Base-by-base conservation (phyloP, 2,888 invertebrate genomes). In the Chorisops tibialis region DNA sequence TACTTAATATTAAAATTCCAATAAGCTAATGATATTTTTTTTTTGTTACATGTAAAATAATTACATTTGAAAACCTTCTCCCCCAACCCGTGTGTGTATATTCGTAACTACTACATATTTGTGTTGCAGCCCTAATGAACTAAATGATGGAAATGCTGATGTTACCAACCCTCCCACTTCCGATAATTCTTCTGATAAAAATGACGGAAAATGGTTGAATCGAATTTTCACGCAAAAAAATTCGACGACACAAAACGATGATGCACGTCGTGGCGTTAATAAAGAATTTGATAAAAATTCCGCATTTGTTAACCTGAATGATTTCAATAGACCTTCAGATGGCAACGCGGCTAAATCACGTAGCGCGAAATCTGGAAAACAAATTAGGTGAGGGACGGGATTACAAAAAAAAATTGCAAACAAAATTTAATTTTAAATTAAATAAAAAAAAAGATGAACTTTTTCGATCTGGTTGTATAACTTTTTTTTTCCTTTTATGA, bases 311-410 rank as follows among this genome's bases (percentile, higher is more conserved):
- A 54, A 59, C 41, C 30, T 61, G 61, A 72, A 72, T 68, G 75
- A 75, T 75, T 78, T 78, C 70, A 78, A 78, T 76, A 75, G 72
- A 69, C 78, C 78, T 65, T 67, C 68, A 61, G 74, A 73, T 69
- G 78, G 76, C 69, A 68, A 67, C 68, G 73, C 73, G 64, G 74
- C 75, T 66, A 75, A 75, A 69, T 69, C 70, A 68, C 73, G 72
- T 67, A 70, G 70, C 18, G 68, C 72, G 64, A 75, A 76, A 71
- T 70, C 73, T 72, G 79, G 79, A 75, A 75, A 75, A 69, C 75
- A 75, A 73, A 76, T 80, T 80, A 80, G 80, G 80, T 80, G 79
- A 79, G 79, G 77, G 78, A 69, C 68, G 68, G 69, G 68, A 47
- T 19, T 48, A 24, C 11, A 41, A 47, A 47, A 14, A 14, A 16